These are phyloP conservation scores for Kryphioiulus occultus DNA, from an alignment of 2,888 invertebrate species.

Conservation along the genomic window DNA sequence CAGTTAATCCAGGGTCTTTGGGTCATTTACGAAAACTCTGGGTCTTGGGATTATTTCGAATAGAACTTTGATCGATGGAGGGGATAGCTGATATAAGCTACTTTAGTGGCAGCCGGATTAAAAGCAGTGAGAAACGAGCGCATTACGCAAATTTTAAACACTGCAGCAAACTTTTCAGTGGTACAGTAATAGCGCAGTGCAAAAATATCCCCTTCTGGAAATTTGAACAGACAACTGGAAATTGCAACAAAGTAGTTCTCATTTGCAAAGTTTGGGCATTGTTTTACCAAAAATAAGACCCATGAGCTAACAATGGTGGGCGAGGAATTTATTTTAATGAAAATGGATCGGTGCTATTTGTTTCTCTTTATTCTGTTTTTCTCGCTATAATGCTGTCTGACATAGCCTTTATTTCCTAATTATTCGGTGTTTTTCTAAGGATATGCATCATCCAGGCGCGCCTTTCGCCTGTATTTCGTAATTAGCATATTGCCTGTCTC, in stretches of 20 bases:
- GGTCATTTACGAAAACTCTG: background rate
- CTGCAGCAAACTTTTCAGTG: background rate
- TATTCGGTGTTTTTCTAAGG: conserved; percentile 1
- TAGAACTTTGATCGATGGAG: background rate
- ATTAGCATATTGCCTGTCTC: background rate
- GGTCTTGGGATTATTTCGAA: background rate
- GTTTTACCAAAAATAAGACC: background rate
- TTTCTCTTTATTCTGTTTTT: conserved; percentile 20
- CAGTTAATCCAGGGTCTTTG: background rate
- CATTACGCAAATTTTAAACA: background rate
- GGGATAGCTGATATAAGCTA: background rate
- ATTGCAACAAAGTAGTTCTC: background rate
- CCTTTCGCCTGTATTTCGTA: background rate
- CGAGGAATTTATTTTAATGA: conserved; percentile 32
- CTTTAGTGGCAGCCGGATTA: background rate
- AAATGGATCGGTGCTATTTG: conserved; percentile 32
- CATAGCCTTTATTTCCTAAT: background rate
- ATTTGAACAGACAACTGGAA: background rate
- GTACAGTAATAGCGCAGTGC: background rate
- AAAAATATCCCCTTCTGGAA: background rate
- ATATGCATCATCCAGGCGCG: background rate
- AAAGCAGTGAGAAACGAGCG: background rate
- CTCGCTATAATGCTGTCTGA: background rate
- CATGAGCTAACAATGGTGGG: background rate
- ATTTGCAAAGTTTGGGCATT: background rate